Percentiles rank a stretch among this genome's conserved stretches.
phyloP scores from a whole-genome alignment of 2,797 vertebrate species.

The Bucorvus abyssinicus region DNA sequence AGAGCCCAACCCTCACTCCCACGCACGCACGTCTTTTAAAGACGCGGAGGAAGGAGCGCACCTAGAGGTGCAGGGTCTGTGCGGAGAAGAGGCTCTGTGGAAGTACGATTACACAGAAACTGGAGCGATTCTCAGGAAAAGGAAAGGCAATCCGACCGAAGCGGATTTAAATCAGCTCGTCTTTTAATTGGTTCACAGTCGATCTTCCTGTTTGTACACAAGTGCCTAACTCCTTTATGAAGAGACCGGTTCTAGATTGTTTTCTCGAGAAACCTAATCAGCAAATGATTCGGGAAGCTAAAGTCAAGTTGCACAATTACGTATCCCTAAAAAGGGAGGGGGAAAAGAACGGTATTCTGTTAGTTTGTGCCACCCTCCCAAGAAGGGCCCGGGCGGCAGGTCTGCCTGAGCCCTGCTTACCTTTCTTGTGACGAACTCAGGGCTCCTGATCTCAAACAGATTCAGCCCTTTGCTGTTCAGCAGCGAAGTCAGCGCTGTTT shows the following conservation, averaged over 20 bases:
- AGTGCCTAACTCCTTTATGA: not conserved
- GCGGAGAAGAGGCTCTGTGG: not conserved
- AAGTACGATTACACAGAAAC: not conserved
- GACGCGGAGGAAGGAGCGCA: rapidly evolving
- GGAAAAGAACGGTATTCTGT: not conserved
- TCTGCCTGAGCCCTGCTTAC: slow-evolving; percentile 61
- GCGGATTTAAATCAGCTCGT: not conserved
- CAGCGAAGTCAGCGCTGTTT: slow-evolving; percentile 74
- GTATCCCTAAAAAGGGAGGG: slow-evolving; percentile 75
- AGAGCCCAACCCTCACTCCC: not conserved
- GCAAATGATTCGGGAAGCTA: slow-evolving; percentile 85
- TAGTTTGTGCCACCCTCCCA: not conserved
- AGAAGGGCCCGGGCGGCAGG: not conserved
- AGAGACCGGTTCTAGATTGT: slow-evolving; percentile 46
- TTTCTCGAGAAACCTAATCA: slow-evolving; percentile 83
- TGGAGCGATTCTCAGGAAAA: not conserved
- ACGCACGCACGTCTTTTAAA: not conserved
- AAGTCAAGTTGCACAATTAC: slow-evolving; percentile 85
- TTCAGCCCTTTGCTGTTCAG: slow-evolving; percentile 82
- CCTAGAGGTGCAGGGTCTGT: not conserved
- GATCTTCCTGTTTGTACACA: not conserved
- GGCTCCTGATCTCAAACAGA: slow-evolving; percentile 82
- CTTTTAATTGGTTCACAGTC: not conserved
- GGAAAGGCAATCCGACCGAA: not conserved
- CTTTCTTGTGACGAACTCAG: slow-evolving; percentile 78